Conservation (phyloP, 2,113 vertebrate genomes). For the Kryptolebias marmoratus region DNA sequence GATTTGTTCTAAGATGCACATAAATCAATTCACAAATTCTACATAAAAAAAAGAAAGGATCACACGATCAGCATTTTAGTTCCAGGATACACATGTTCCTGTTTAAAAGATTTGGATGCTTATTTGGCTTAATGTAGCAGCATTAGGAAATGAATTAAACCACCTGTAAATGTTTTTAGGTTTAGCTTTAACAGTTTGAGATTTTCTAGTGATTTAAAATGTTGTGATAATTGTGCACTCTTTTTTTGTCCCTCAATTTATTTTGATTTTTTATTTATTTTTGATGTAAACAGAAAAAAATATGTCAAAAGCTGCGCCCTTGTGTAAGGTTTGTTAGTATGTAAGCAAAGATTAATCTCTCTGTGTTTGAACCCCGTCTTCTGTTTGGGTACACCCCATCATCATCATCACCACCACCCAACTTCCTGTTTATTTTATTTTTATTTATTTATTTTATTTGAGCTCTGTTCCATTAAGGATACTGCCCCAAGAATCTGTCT, state of each 20-base stretch:
- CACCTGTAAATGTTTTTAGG: background rate
- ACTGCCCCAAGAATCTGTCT: slow-evolving; percentile 44
- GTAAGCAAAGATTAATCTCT: no score
- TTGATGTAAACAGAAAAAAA: background rate
- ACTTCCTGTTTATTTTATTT: background rate
- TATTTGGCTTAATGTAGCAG: slow-evolving; percentile 6
- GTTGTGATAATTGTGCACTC: background rate
- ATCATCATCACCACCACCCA: no score
- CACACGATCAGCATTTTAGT: slow-evolving; percentile 7
- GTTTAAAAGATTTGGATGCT: slow-evolving; percentile 10
- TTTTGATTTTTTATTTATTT: background rate
- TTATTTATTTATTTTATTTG: background rate
- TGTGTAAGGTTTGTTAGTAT: no score
- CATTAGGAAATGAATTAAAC: background rate
- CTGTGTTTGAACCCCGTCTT: no score
- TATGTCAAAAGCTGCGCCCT: no score
- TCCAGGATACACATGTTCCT: slow-evolving; percentile 1
- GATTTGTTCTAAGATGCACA: slow-evolving; percentile 30
- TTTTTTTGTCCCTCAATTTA: background rate
- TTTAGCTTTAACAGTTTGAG: background rate
- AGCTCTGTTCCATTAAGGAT: slow-evolving; percentile 11
- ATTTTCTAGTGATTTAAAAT: slow-evolving; percentile 4
- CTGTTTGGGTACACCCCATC: no score
- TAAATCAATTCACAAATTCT: slow-evolving; percentile 30
- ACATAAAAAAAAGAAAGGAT: slow-evolving; percentile 19